Base-by-base conservation (phyloP, 2,888 invertebrate species). In the Portevinia maculata region DNA sequence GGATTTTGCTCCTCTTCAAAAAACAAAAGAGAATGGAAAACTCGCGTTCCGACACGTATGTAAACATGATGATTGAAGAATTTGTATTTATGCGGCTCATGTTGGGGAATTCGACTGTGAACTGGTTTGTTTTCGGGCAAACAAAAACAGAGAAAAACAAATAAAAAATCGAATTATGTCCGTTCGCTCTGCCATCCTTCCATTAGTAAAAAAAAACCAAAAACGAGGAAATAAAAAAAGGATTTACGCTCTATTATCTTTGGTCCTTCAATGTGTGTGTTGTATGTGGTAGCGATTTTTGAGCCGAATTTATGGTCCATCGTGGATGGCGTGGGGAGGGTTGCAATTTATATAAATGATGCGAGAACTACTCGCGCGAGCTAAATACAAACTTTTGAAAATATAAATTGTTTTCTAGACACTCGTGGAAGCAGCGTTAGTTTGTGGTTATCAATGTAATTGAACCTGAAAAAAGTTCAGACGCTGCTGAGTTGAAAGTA, bases 21-120 rank as follows among this genome's bases (percentile, higher is more conserved):
- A 55, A 44, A 34, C 13, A 5, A 9, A 17, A 44, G 11, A 57
- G 34, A 21, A 30, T 8, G n/a, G 28, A 24, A 5, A 5, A 21
- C 11, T n/a, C 4, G 17, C 30, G 39, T 53, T 7, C 7, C n/a
- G 7, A 15, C 37, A 11, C 41, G 19, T 53, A 37, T 53, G 71
- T 65, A 60, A 75, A 75, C 75, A 75, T 15, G 70, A 59, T 57
- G 69, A 81, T 81, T 81, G 75, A 81, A 65, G 59, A 76, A 60
- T 70, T 76, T 60, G 41, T 79, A 73, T 53, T 65, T 75, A 65
- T 59, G 50, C 34, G 48, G 21, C 21, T 60, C 55, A 19, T 1
- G 60, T 67, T 62, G 57, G 37, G 30, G 52, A 53, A 48, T 71
- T 75, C 64, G 59, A 70, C 50, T 70, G 28, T 44, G 62, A 50